phyloP scores from a whole-genome alignment of 2,888 invertebrate genomes.

The Cacoxenus indagator region DNA sequence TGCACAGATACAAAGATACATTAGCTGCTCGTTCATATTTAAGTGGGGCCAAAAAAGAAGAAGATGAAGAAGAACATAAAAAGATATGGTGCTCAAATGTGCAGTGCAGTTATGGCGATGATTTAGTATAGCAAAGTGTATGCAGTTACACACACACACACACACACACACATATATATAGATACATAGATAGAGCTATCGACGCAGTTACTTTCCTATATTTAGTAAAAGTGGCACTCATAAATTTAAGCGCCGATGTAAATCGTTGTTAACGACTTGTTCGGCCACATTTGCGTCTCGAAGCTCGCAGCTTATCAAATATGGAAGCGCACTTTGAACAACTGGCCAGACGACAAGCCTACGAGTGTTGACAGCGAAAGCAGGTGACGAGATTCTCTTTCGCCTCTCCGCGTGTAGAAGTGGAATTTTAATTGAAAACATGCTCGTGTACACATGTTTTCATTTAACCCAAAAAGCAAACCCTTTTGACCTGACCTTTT shows the following conservation, averaged over 20 bases:
- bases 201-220: too few relatives aligned
- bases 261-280: conserved; percentile 21
- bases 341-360: too few relatives aligned
- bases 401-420: conserved; percentile 36
- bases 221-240: too few relatives aligned
- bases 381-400: not conserved
- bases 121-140: not conserved
- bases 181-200: too few relatives aligned
- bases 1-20: not conserved
- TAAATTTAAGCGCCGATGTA: conserved; percentile 18
- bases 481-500: not conserved
- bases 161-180: conserved; percentile 22
- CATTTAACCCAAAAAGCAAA: not conserved
- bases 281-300: not conserved
- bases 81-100: too few relatives aligned
- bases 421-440: conserved; percentile 55
- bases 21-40: too few relatives aligned
- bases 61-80: too few relatives aligned
- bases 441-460: conserved; percentile 8
- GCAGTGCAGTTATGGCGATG: not conserved
- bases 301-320: not conserved
- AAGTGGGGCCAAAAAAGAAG: too few relatives aligned
- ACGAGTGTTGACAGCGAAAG: conserved; percentile 8
- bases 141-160: conserved; percentile 16
- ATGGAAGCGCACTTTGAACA: not conserved